Percentiles rank a stretch among this genome's conserved stretches.
Evolutionary conservation across 1,140 invertebrate genomes (phyloP).

Genomic region (Apis dorsata): DNA sequence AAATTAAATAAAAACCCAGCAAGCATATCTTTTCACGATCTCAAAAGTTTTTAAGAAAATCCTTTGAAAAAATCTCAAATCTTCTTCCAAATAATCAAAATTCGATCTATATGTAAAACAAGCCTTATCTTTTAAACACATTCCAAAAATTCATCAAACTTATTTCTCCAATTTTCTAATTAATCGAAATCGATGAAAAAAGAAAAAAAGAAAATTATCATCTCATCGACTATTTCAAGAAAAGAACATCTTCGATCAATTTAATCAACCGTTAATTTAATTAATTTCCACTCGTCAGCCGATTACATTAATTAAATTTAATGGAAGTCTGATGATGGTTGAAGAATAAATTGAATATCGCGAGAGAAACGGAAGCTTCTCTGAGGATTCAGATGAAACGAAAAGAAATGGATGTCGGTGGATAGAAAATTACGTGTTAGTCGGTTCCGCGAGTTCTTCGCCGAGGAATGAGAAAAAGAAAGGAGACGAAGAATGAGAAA

Average conservation of each 20-base stretch:
- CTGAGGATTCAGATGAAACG: too few relatives aligned
- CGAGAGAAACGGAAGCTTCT: not conserved
- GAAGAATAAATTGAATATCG: not conserved
- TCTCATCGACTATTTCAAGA: too few relatives aligned
- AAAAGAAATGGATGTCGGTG: not conserved
- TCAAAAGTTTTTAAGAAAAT: too few relatives aligned
- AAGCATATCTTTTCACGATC: too few relatives aligned
- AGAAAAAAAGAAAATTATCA: too few relatives aligned
- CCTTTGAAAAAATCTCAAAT: too few relatives aligned
- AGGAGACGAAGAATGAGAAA: not conserved
- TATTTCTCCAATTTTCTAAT: not conserved
- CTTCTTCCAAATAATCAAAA: too few relatives aligned
- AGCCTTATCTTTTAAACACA: too few relatives aligned
- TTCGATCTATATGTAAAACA: too few relatives aligned
- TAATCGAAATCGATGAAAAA: not conserved
- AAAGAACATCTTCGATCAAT: not conserved
- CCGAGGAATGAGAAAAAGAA: not conserved
- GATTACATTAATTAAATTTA: conserved; percentile 35
- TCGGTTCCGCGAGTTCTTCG: not conserved
- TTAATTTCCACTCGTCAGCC: conserved; percentile 10
- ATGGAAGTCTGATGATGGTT: not conserved
- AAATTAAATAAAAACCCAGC: too few relatives aligned
- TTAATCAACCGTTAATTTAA: conserved; percentile 40
- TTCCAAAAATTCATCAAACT: not conserved
- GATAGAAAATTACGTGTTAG: not conserved